Evolutionary conservation across 1,140 invertebrate genomes (phyloP), one percentile per base, ranked within the genome.

Genomic region (Platyura marginata): DNA sequence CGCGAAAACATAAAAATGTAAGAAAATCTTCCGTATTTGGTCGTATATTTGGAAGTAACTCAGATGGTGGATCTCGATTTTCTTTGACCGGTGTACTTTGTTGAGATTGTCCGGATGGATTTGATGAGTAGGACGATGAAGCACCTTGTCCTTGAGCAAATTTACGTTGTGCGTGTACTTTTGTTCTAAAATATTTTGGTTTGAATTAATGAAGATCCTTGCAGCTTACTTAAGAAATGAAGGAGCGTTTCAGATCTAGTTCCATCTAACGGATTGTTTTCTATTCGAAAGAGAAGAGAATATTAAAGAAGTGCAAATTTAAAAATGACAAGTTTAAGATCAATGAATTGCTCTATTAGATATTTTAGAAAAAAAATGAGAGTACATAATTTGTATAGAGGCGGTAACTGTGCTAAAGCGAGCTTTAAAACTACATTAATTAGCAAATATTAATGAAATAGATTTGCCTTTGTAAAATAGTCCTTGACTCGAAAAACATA

Each of bases 21-120:
- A 92, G 56, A 57, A 92, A 91, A 61, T 91, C 86, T 68, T 91
- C 85, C 3, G 87, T 87, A 50, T 87, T 88, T 22, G 85, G 84
- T 49, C 79, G 64, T 54, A 74, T 79, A 38, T 74, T 72, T 33
- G 74, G 75, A 49, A 75, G 61, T 45, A 71, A 65, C 52, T 76
- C 71, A 35, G 63, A 63, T 47, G 65, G 62, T 29, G 63, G 63
- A 47, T 59, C 51, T 18, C 54, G 48, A 61, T 47, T 67, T 46
- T n/a, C 46, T 64, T 48, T 55, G 65, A 21, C 52, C 65, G 51
- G 51, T 70, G 55, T 34, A 56, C 40, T 74, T 65, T 47, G 71
- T 67, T 48, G 73, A 79, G 0, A 74, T 63, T 9, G 75, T 54
- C 11, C 60, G 56, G 42, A 46, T 13, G 40, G 50, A 43, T 16